These are phyloP conservation scores for Sebastolobus altivelis DNA, from an alignment of 2,797 vertebrate species.

Conservation along the genomic window DNA sequence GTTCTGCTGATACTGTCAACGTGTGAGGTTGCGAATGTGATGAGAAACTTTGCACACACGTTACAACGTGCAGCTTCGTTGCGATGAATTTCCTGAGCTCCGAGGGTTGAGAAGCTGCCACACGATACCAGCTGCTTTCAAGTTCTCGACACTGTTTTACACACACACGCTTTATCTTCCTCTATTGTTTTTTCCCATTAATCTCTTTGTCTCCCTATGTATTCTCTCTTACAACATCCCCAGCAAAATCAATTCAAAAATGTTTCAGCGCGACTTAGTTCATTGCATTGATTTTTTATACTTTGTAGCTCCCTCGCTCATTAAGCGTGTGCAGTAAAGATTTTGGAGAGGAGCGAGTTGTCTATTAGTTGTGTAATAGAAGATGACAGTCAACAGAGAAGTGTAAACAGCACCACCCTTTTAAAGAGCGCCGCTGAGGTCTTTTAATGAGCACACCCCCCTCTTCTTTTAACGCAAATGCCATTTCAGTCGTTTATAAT, in stretches of 20 bases:
- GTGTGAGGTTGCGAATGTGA: background rate
- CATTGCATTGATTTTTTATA: slow-evolving; percentile 48
- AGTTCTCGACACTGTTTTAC: slow-evolving; percentile 24
- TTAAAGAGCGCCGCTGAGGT: slow-evolving; percentile 26
- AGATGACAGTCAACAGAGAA: slow-evolving; percentile 49
- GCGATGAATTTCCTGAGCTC: slow-evolving; percentile 26
- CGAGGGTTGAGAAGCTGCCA: slow-evolving; percentile 15
- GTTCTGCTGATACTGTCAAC: slow-evolving; percentile 5
- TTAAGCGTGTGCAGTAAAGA: background rate
- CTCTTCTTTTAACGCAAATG: slow-evolving; percentile 45
- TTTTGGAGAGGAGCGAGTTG: slow-evolving; percentile 21
- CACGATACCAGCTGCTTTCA: slow-evolving; percentile 12
- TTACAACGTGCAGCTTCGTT: slow-evolving; percentile 1
- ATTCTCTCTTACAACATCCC: slow-evolving; percentile 17
- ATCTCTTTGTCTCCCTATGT: background rate
- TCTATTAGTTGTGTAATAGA: slow-evolving; percentile 53
- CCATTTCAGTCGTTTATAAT: slow-evolving; percentile 67
- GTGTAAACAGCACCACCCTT: slow-evolving; percentile 51
- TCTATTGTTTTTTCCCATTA: background rate
- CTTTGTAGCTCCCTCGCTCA: background rate
- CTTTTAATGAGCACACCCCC: slow-evolving; percentile 56
- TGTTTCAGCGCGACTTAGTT: slow-evolving; percentile 40
- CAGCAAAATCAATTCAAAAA: slow-evolving; percentile 33
- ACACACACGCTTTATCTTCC: slow-evolving; percentile 7
- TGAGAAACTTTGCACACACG: slow-evolving; percentile 8